These are phyloP conservation scores for Subanguina moxae DNA, from an alignment of 1,140 invertebrate genomes.

Conservation along the genomic window DNA sequence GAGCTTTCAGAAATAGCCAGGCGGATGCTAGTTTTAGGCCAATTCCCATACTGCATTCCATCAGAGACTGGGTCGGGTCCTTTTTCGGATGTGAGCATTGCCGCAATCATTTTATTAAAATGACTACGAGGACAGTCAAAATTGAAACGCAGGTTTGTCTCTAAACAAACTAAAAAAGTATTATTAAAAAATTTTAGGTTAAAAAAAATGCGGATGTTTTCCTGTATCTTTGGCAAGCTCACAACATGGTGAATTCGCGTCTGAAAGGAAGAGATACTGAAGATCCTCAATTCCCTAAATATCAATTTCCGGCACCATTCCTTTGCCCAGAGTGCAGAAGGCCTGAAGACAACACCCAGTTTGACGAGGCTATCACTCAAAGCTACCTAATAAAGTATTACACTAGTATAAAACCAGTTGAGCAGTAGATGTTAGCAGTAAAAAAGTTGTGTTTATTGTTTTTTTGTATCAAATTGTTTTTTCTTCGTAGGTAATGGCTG, in stretches of 20 bases:
- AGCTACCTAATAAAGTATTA: constrained; percentile 39
- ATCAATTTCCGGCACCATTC: constrained; percentile 55
- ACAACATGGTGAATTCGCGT: constrained; percentile 57
- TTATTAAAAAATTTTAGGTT: constrained; percentile 41
- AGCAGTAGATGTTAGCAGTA: background rate
- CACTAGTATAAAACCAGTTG: constrained; percentile 34
- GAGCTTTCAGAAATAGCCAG: constrained; percentile 64
- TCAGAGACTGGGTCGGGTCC: constrained; percentile 52
- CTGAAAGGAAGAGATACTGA: constrained; percentile 52
- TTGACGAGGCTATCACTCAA: constrained; percentile 26
- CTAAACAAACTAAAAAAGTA: constrained; percentile 13
- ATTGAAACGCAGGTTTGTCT: constrained; percentile 43
- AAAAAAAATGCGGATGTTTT: constrained; percentile 53
- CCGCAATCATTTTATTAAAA: constrained; percentile 53
- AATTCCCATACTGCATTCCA: constrained; percentile 46
- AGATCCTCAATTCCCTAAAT: constrained; percentile 56
- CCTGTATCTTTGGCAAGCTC: constrained; percentile 56
- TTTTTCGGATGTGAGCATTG: constrained; percentile 59
- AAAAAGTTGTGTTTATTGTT: no score
- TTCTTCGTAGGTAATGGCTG: no score
- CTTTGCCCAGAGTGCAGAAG: constrained; percentile 52
- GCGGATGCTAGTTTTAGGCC: constrained; percentile 41
- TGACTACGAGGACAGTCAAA: constrained; percentile 56
- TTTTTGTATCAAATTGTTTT: no score
- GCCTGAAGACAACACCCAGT: constrained; percentile 20